Base-by-base conservation (phyloP, 2,797 vertebrate genomes). In the Oryzias dopingdopingensis region DNA sequence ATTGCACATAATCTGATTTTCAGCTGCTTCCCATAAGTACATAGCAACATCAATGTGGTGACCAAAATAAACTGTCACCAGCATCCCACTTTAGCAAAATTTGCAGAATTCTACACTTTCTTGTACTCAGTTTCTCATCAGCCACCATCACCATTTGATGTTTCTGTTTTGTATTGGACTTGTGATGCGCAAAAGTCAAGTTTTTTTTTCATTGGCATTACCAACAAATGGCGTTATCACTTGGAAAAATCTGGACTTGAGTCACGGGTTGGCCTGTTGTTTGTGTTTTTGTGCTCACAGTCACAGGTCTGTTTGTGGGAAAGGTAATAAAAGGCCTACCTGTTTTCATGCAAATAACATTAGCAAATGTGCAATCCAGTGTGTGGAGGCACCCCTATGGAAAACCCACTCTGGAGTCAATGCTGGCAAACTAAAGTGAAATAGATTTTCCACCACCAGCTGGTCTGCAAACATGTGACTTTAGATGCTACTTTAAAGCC, bases 301-400 rank as follows among this genome's bases (percentile, higher is more conserved):
- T 37, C 10, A 10, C 10, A 12, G 32, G 32, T 37, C 32, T 37
- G 32, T 37, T 37, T 37, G 10, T 37, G 32, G 32, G 32, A 37
- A 37, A 37, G 12, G 12, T 37, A 10, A 37, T 12, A 10, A 12
- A 3, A n/a, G 20, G 20, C 20, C 6, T 44, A 8, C 17, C 17
- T 44, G 64, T 72, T 62, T 71, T 74, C 20, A 52, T 40, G 46
- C 62, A 57, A 32, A 1, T 64, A 65, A 64, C 49, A 66, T 83
- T 53, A 74, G 63, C 63, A 62, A 48, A 29, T 69, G 52, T 53
- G 50, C 55, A 52, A 40, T 53, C 50, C 18, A 56, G 65, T 54
- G 53, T 54, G 53, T 52, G 54, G 57, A 62, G 65, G 63, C 51
- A 77, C 88, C 88, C 84, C 42, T 76, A 88, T 87, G 87, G 86